These are phyloP conservation scores for Cotesia glomerata DNA, from an alignment of 1,140 invertebrate species.

Conservation along the genomic window DNA sequence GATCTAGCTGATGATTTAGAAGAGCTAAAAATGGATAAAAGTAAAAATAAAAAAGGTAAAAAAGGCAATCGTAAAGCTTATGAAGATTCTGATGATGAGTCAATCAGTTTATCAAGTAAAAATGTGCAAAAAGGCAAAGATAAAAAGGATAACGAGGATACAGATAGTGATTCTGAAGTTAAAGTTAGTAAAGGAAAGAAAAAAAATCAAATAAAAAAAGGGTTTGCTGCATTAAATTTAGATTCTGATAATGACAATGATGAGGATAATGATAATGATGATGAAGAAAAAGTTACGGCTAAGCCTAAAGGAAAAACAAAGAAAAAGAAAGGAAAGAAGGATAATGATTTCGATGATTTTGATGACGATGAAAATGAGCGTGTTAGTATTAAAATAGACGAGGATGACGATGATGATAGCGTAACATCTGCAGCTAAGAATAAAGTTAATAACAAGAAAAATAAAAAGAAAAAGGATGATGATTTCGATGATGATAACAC, in stretches of 20 bases:
- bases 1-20: not conserved
- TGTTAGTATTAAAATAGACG: conserved; percentile 7
- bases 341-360: conserved; percentile 48
- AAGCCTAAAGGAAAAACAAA: conserved; percentile 46
- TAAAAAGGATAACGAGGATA: not conserved
- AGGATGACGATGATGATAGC: conserved; percentile 55
- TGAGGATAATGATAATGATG: conserved; percentile 27
- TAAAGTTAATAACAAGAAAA: conserved; percentile 51
- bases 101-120: not conserved
- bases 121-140: not conserved
- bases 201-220: not conserved
- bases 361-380: conserved; percentile 34
- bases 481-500: conserved; percentile 58
- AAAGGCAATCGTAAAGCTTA: not conserved
- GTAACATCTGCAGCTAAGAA: conserved; percentile 44
- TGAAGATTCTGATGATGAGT: not conserved
- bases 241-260: too few species aligned
- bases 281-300: conserved; percentile 63
- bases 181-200: not conserved
- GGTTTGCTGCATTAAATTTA: not conserved
- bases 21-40: not conserved
- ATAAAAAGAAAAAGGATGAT: conserved; percentile 62
- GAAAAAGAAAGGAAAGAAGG: conserved; percentile 43
- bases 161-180: not conserved
- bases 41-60: not conserved